These are phyloP conservation scores for Frankliniella fusca DNA, from an alignment of 2,888 invertebrate species.

Conservation along the genomic window DNA sequence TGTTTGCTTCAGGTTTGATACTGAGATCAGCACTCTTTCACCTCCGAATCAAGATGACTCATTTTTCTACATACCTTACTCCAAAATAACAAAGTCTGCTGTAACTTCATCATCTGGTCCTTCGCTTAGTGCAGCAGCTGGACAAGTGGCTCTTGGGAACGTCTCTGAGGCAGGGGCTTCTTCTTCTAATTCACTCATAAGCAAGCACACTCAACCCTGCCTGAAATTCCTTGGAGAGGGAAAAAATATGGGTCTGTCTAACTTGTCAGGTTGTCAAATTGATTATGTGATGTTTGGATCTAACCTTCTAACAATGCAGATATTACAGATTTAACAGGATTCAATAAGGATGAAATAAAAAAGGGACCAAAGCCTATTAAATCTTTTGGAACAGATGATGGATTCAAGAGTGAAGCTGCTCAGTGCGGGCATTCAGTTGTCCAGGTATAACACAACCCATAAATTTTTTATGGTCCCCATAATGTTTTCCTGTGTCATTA, in stretches of 20 bases:
- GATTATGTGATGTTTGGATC: constrained; percentile 27
- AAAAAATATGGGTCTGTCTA: constrained; percentile 29
- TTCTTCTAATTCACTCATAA: constrained; percentile 59
- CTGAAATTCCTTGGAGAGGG: background rate
- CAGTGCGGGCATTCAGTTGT: constrained; percentile 64
- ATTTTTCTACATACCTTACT: constrained; percentile 66
- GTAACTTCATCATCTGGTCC: constrained; percentile 29
- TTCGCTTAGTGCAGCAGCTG: constrained; percentile 14
- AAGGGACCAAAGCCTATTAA: constrained; percentile 41
- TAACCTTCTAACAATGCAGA: background rate
- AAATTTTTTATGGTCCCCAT: background rate
- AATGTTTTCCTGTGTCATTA: too few relatives aligned
- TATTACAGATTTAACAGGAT: constrained; percentile 22
- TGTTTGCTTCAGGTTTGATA: constrained; percentile 51
- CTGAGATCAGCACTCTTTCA: constrained; percentile 58
- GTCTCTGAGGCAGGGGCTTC: background rate
- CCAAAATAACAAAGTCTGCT: constrained; percentile 42
- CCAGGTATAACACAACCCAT: constrained; percentile 33
- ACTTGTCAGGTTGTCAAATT: background rate
- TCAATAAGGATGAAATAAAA: constrained; percentile 32
- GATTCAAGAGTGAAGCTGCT: constrained; percentile 62
- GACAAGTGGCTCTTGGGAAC: constrained; percentile 27
- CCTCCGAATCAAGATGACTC: constrained; percentile 72
- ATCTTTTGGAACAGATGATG: constrained; percentile 66
- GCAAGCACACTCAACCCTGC: background rate